Conservation (phyloP, 2,797 vertebrate genomes). For the Poecilia wingei region DNA sequence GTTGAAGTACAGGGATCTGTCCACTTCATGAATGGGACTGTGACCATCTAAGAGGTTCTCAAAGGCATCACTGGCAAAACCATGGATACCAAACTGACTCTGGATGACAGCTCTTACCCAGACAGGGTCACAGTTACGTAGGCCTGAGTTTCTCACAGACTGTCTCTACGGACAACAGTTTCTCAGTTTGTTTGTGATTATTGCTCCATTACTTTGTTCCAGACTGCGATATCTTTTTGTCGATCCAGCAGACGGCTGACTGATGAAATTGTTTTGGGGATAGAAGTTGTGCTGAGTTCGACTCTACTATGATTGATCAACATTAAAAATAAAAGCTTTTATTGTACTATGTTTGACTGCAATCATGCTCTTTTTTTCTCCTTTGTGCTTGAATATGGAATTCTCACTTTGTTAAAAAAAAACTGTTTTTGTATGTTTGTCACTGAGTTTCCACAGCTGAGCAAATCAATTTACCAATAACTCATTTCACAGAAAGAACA, state of each 20-base stretch:
- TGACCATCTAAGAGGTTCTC: constrained; percentile 15
- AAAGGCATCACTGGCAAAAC: constrained; percentile 28
- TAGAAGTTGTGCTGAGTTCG: neutral
- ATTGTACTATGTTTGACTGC: neutral
- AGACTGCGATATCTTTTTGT: constrained; percentile 17
- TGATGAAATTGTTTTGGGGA: neutral
- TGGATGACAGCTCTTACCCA: constrained; percentile 18
- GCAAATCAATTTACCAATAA: neutral
- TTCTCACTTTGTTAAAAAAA: neutral
- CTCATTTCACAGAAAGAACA: neutral
- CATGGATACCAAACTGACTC: constrained; percentile 49
- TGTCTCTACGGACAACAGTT: constrained; percentile 1
- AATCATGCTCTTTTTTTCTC: neutral
- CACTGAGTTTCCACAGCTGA: neutral
- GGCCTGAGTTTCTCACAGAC: neutral
- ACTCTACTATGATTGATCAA: neutral
- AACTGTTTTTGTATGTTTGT: neutral
- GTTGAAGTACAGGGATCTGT: constrained; percentile 35
- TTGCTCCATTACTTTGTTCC: constrained; percentile 14
- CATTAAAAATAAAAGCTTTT: neutral
- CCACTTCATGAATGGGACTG: constrained; percentile 33
- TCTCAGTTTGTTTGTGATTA: neutral
- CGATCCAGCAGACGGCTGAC: neutral
- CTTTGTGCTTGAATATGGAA: neutral
- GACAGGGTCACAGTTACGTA: constrained; percentile 13